phyloP scores from a whole-genome alignment of 2,888 invertebrate genomes.

The Sussaba pulchella region DNA sequence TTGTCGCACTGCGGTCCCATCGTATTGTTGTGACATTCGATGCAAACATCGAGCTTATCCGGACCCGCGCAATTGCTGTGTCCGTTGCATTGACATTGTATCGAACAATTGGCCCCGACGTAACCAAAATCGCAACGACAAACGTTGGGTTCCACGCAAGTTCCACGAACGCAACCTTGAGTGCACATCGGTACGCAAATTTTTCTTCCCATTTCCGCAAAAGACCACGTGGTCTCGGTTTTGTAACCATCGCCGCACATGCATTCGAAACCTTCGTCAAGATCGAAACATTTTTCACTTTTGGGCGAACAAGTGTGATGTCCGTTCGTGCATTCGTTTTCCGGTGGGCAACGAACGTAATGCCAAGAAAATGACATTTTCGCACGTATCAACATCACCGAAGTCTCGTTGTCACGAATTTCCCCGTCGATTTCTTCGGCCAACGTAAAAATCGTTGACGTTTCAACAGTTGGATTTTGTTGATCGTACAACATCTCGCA shows the following conservation, averaged over 20 bases:
- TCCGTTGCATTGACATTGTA: conserved; percentile 97
- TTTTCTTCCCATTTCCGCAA: conserved; percentile 80
- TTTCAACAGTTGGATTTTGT: conserved; percentile 78
- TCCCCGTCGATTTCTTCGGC: conserved; percentile 68
- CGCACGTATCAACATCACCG: conserved; percentile 65
- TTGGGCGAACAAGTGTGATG: conserved; percentile 95
- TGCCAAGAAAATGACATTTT: conserved; percentile 91
- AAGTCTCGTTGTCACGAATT: conserved; percentile 72
- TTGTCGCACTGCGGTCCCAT: conserved; percentile 96
- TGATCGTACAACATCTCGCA: conserved; percentile 85
- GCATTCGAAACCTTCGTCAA: conserved; percentile 93
- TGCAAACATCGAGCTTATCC: conserved; percentile 92
- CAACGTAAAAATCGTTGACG: conserved; percentile 66
- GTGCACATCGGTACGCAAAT: conserved; percentile 92
- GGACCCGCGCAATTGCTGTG: conserved; percentile 96
- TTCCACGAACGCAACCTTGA: conserved; percentile 94
- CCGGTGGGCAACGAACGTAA: conserved; percentile 95
- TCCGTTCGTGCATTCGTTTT: conserved; percentile 96
- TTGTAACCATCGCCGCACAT: conserved; percentile 92
- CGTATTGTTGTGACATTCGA: conserved; percentile 95
- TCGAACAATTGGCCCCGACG: conserved; percentile 97
- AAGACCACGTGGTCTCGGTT: conserved; percentile 84
- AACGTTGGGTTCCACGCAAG: conserved; percentile 92
- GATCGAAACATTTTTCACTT: conserved; percentile 95
- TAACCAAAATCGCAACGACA: conserved; percentile 97